phyloP scores from a whole-genome alignment of 2,888 invertebrate species.

The Opisthograptis luteolata region DNA sequence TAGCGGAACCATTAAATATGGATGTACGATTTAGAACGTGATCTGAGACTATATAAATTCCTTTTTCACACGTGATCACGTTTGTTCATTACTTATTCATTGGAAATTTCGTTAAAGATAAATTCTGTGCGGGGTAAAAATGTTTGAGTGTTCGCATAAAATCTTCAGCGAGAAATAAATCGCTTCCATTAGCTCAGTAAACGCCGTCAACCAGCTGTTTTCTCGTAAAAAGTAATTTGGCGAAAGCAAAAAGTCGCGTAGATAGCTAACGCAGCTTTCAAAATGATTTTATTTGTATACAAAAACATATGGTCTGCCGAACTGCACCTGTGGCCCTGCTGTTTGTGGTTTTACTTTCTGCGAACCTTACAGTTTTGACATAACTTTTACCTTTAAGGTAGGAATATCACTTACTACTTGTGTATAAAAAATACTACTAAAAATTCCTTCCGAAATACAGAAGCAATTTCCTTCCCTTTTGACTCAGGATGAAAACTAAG shows the following conservation, averaged over 20 bases:
- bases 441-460: too few species aligned
- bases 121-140: slow-evolving; percentile 24
- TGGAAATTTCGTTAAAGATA: slow-evolving; percentile 31
- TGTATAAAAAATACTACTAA: too few species aligned
- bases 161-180: slow-evolving; percentile 27
- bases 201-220: slow-evolving; percentile 35
- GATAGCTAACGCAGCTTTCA: slow-evolving; percentile 26
- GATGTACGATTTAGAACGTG: slow-evolving; percentile 52
- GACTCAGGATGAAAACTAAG: too few species aligned
- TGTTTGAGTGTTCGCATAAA: slow-evolving; percentile 32
- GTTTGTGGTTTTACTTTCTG: not conserved
- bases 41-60: slow-evolving; percentile 49
- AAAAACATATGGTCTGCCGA: slow-evolving; percentile 33
- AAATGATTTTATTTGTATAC: slow-evolving; percentile 35
- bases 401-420: too few species aligned
- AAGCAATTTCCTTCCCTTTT: too few species aligned
- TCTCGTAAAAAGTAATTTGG: slow-evolving; percentile 30
- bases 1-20: slow-evolving; percentile 55
- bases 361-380: not conserved
- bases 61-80: slow-evolving; percentile 32
- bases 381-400: not conserved
- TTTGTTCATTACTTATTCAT: slow-evolving; percentile 30
- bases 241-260: slow-evolving; percentile 24
- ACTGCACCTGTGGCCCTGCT: slow-evolving; percentile 21
- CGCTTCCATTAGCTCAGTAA: slow-evolving; percentile 29